phyloP scores from a whole-genome alignment of 2,888 invertebrate genomes.

The Cheilosia impressa region DNA sequence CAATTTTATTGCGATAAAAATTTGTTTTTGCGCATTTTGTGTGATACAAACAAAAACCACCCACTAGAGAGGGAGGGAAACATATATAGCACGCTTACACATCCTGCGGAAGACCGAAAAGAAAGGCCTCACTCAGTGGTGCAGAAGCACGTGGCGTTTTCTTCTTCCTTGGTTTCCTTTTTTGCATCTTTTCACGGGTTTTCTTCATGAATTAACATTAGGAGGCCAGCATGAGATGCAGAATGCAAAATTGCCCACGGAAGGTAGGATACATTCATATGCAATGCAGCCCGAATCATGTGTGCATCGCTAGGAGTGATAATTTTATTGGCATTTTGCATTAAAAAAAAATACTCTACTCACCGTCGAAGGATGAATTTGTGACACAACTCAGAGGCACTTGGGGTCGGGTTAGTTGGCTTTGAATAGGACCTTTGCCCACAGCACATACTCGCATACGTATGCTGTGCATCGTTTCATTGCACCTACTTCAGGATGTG shows the following conservation, averaged over 20 bases:
- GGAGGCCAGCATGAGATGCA: constrained; percentile 58
- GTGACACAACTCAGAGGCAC: constrained; percentile 69
- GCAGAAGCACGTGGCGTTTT: constrained; percentile 47
- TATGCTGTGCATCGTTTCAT: constrained; percentile 64
- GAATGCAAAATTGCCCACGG: constrained; percentile 58
- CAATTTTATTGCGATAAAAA: constrained; percentile 46
- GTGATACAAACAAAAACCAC: constrained; percentile 55
- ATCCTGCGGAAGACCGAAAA: constrained; percentile 12
- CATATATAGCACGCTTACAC: constrained; percentile 1
- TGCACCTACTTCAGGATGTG: constrained; percentile 74
- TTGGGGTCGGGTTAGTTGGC: constrained; percentile 67
- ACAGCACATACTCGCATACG: neutral
- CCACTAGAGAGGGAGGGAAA: neutral
- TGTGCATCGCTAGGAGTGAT: constrained; percentile 69
- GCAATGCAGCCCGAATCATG: constrained; percentile 66
- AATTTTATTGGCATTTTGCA: constrained; percentile 76
- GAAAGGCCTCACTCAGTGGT: constrained; percentile 33
- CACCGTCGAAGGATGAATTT: constrained; percentile 31
- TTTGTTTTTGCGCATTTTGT: constrained; percentile 70
- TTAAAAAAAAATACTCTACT: constrained; percentile 40
- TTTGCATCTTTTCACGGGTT: neutral
- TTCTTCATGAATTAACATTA: constrained; percentile 71
- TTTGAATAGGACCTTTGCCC: constrained; percentile 72
- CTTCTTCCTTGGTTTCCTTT: constrained; percentile 13
- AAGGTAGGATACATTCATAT: constrained; percentile 39